Conservation (phyloP, 2,797 vertebrate genomes). For the Nannoperca obscura region DNA sequence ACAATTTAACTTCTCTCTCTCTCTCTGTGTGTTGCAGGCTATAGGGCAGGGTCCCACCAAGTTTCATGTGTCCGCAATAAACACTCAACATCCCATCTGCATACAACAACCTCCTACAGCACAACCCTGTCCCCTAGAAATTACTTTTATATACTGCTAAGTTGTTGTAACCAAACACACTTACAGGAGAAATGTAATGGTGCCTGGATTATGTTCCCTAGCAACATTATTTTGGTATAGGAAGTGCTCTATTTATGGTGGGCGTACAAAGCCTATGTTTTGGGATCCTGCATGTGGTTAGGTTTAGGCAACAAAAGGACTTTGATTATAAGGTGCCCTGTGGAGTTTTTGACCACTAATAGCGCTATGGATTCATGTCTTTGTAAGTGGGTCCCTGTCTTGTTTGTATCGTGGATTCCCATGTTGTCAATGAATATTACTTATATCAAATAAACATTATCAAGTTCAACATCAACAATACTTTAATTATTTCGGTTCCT, state of each 20-base stretch:
- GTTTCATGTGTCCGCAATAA: slow-evolving; percentile 34
- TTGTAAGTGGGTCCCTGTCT: neutral
- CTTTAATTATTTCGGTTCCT: neutral
- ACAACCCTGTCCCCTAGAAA: neutral
- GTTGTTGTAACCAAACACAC: slow-evolving; percentile 4
- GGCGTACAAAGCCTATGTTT: neutral
- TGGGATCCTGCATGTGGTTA: neutral
- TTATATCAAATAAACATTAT: too few relatives aligned
- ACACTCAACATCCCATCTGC: slow-evolving; percentile 12
- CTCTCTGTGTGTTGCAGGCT: slow-evolving; percentile 29
- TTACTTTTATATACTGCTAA: neutral
- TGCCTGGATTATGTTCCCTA: neutral
- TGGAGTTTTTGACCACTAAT: neutral
- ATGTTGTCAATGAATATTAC: neutral
- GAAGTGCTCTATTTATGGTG: neutral
- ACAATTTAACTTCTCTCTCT: slow-evolving; percentile 56
- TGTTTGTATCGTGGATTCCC: neutral
- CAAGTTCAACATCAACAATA: too few relatives aligned
- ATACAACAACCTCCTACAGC: slow-evolving; percentile 1
- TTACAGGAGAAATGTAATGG: slow-evolving; percentile 10
- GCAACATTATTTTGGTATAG: neutral
- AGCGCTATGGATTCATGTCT: neutral
- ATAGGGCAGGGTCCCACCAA: slow-evolving; percentile 22
- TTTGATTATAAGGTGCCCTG: neutral
- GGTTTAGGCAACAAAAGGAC: neutral